Evolutionary conservation across 2,888 invertebrate genomes (phyloP), one percentile per base, ranked within the genome.

Genomic region (Limnephilus rhombicus): DNA sequence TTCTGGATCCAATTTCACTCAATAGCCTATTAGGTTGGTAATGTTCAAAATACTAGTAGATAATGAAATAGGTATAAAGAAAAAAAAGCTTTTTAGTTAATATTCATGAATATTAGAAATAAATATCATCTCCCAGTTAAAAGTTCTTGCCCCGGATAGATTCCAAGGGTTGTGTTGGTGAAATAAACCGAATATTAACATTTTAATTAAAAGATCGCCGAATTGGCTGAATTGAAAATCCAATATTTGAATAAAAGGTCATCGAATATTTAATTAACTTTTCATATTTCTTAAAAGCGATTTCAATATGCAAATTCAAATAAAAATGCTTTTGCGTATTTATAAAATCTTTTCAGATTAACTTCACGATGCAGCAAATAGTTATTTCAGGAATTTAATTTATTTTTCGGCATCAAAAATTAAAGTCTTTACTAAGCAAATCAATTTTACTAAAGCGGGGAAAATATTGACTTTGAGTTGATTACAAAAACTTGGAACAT

Each of bases 181-280:
- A 49, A 86, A 29, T 45, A 49, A 86, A 53, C 87, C 49, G 49
- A 90, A 90, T 90, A 90, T 90, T 90, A 90, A 90, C 24, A 45
- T 81, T 90, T 90, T 82, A 83, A 90, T 90, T 90, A 90, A 68
- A 90, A 90, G 45, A 90, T 82, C 83, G 29, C n/a, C 15, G 90
- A 82, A 90, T 83, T n/a, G 49, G 37, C 81, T n/a, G 34, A 49
- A 81, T 13, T 45, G 82, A 81, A 82, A 90, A 82, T 45, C 18
- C 90, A 45, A 82, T 90, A 90, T 90, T 90, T 90, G 83, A 41
- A 90, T 90, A 90, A 82, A 82, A 90, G 49, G 87, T 83, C 83
- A 83, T 82, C 82, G 83, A 18, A 53, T 49, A 87, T 31, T 83
- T 83, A 83, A 83, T 83, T 83, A 45, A 53, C 49, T 31, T 45